Conservation (phyloP, 2,888 invertebrate genomes). For the Harpalus rufipes region DNA sequence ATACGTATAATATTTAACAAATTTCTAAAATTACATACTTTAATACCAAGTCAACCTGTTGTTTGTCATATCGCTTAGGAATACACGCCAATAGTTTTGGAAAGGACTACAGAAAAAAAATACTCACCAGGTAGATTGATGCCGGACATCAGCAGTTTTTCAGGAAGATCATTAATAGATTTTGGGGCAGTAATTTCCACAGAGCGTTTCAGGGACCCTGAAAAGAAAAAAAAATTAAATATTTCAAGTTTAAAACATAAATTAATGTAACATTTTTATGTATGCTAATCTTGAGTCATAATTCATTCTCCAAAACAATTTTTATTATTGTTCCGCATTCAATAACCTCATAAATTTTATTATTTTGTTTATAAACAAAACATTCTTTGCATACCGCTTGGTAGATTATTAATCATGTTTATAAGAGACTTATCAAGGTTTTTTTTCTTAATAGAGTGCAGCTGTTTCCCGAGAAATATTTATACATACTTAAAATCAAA, state of each 20-base stretch:
- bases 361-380: slow-evolving; percentile 49
- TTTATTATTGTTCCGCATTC: slow-evolving; percentile 63
- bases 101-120: no score
- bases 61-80: no score
- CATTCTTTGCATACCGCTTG: slow-evolving; percentile 21
- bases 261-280: neutral
- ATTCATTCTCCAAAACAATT: slow-evolving; percentile 35
- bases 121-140: slow-evolving; percentile 84
- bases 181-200: slow-evolving; percentile 80
- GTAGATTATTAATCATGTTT: slow-evolving; percentile 43
- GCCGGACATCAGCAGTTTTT: slow-evolving; percentile 83
- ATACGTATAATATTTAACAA: no score
- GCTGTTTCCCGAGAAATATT: slow-evolving; percentile 2
- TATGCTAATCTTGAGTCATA: neutral
- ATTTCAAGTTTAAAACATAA: neutral
- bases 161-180: slow-evolving; percentile 83
- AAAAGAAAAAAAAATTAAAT: slow-evolving; percentile 69
- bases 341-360: slow-evolving; percentile 61
- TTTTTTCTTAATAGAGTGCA: slow-evolving; percentile 4
- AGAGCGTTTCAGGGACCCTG: slow-evolving; percentile 77
- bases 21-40: no score
- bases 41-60: no score
- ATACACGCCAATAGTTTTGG: no score
- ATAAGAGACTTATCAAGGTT: slow-evolving; percentile 18
- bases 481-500: neutral